A percentile compares a stretch with the other conserved stretches of the same genome.
These are phyloP conservation scores for Echinarachnius parma DNA, from an alignment of 53 echinoderm and acorn worm genomes.

Conservation along the genomic window DNA sequence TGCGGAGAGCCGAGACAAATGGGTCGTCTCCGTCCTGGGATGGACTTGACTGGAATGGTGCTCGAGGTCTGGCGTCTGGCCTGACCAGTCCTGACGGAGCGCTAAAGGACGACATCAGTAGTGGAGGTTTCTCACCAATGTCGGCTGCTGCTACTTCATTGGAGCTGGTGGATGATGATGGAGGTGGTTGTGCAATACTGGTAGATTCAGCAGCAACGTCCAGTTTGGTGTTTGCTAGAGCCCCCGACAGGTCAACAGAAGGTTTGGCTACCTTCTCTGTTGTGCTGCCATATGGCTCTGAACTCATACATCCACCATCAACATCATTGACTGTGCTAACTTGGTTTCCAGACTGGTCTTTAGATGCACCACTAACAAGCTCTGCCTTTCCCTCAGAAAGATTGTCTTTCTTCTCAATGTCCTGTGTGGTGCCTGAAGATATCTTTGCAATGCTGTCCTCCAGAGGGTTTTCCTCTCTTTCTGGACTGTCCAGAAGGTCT, in stretches of 20 bases:
- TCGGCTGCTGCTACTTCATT: conserved; percentile 8
- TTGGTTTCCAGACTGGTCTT: too few species aligned
- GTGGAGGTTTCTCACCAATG: background rate
- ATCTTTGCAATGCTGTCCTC: conserved; percentile 1
- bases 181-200: too few species aligned
- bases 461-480: background rate
- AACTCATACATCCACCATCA: background rate
- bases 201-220: too few species aligned
- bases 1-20: conserved; percentile 73
- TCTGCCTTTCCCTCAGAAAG: too few species aligned
- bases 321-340: too few species aligned
- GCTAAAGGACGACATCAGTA: conserved; percentile 35
- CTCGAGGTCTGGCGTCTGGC: background rate
- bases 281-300: too few species aligned
- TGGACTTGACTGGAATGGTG: conserved; percentile 25
- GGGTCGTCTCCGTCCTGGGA: conserved; percentile 37
- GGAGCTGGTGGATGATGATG: conserved; percentile 3
- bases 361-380: too few species aligned
- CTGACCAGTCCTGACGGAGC: conserved; percentile 29
- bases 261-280: background rate
- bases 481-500: conserved; percentile 25
- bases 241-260: background rate
- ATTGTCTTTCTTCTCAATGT: background rate
- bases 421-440: background rate
- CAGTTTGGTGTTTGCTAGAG: too few species aligned